Percentiles rank a stretch among this genome's conserved stretches.
phyloP scores from a whole-genome alignment of 1,140 invertebrate species.

The Camponotus vicinus region DNA sequence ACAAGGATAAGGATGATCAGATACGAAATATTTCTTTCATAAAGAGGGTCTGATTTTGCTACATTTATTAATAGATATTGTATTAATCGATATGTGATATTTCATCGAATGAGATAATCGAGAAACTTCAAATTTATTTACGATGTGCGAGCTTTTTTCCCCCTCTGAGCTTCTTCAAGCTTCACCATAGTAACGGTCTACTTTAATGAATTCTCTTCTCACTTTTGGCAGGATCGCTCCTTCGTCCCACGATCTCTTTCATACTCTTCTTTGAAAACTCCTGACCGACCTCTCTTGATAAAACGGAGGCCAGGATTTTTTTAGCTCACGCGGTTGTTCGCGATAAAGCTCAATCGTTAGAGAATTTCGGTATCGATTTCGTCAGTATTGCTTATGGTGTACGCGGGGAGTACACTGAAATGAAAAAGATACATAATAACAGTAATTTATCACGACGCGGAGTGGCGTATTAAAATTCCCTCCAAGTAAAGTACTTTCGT shows the following conservation, averaged over 20 bases:
- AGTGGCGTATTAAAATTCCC: slow-evolving; percentile 42
- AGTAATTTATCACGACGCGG: slow-evolving; percentile 29
- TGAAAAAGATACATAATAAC: slow-evolving; percentile 43
- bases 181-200: slow-evolving; percentile 6
- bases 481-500: slow-evolving; percentile 32
- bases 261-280: not conserved
- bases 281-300: not conserved
- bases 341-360: not conserved
- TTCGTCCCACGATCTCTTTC: slow-evolving; percentile 45
- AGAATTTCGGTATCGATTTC: slow-evolving; percentile 1
- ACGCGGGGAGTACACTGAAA: not conserved
- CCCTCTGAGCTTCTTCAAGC: slow-evolving; percentile 59
- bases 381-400: not conserved
- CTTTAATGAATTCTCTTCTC: slow-evolving; percentile 51
- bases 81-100: slow-evolving; percentile 58
- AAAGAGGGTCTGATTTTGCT: slow-evolving; percentile 31
- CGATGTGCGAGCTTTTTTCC: slow-evolving; percentile 36
- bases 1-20: slow-evolving; percentile 11
- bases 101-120: slow-evolving; percentile 43
- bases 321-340: not conserved
- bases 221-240: slow-evolving; percentile 7
- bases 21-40: slow-evolving; percentile 29
- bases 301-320: not conserved
- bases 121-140: slow-evolving; percentile 69
- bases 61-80: slow-evolving; percentile 51